phyloP scores from a whole-genome alignment of 2,888 invertebrate genomes.

The Lumbricus terrestris region DNA sequence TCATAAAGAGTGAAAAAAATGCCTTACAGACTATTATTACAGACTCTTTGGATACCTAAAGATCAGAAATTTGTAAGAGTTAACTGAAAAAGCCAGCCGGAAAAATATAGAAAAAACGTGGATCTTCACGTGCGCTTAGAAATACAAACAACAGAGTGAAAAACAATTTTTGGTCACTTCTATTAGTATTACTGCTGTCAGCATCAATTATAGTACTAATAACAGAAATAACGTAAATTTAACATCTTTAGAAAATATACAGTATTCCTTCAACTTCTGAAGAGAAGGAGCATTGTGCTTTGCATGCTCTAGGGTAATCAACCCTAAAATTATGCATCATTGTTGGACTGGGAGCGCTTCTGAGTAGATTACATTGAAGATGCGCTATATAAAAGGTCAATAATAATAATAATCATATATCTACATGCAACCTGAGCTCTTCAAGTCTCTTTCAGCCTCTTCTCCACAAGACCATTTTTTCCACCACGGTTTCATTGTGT shows the following conservation, averaged over 20 bases:
- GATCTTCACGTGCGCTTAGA: neutral
- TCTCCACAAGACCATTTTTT: no score
- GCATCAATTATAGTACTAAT: neutral
- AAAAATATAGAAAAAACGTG: neutral
- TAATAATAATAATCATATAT: no score
- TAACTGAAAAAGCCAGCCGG: no score
- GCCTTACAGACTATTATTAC: neutral
- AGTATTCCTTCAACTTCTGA: neutral
- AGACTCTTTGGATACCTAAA: neutral
- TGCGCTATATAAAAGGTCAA: no score
- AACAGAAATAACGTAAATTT: neutral
- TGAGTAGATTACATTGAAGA: no score
- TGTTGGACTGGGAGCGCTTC: no score
- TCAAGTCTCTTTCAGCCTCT: no score
- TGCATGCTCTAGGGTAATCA: no score
- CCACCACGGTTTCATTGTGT: no score
- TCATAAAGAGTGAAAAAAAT: neutral
- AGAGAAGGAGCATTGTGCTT: neutral
- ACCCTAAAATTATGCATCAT: neutral
- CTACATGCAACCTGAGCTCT: neutral
- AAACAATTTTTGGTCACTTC: neutral
- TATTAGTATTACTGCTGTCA: neutral
- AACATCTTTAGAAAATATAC: neutral
- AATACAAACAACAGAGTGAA: neutral
- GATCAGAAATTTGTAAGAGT: neutral